phyloP scores from a whole-genome alignment of 2,113 vertebrate species.

The Nettapus auritus region DNA sequence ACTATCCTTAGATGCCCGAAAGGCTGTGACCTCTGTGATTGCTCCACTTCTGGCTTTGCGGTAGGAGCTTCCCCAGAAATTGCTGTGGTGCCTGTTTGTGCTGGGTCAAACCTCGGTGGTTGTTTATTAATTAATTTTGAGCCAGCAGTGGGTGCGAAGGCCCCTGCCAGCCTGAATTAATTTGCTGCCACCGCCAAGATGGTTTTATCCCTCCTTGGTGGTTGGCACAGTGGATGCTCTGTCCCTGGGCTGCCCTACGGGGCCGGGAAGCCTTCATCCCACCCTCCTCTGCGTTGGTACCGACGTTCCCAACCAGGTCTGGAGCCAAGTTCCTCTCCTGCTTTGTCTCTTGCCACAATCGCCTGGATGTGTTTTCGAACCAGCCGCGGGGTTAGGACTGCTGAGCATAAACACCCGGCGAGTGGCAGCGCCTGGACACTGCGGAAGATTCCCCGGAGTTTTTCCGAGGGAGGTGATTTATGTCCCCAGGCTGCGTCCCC shows the following conservation, averaged over 20 bases:
- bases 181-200: not conserved
- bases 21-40: not conserved
- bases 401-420: not conserved
- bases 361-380: not conserved
- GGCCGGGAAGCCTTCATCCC: not conserved
- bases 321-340: not conserved
- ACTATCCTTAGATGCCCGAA: fast-evolving
- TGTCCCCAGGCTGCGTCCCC: fast-evolving
- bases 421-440: not conserved
- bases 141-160: not conserved
- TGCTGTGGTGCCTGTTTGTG: fast-evolving
- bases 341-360: not conserved
- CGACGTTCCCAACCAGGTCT: fast-evolving
- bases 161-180: not conserved
- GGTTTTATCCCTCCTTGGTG: too few relatives aligned
- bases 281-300: not conserved
- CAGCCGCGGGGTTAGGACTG: not conserved
- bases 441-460: not conserved
- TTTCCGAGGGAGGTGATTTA: not conserved
- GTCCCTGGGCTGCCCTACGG: fast-evolving
- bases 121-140: not conserved
- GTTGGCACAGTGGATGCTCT: not conserved
- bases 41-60: not conserved
- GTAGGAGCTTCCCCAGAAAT: not conserved
- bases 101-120: not conserved